phyloP scores from a whole-genome alignment of 2,888 invertebrate genomes.

The Gortyna flavago region DNA sequence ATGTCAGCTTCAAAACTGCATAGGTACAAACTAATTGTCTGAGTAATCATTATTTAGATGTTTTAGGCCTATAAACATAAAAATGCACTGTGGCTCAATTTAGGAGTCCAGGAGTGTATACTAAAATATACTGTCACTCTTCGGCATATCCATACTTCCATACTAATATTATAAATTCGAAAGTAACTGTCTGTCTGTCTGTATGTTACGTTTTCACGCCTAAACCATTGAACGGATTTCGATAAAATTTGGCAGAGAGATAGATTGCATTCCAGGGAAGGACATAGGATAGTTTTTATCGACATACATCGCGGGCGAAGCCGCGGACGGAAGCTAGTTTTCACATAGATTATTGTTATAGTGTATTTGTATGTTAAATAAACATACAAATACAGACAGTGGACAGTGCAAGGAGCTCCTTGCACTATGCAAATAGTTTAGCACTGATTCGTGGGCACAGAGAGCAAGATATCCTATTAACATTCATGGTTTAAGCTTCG shows the following conservation, averaged over 20 bases:
- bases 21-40: not conserved
- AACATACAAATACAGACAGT: conserved; percentile 19
- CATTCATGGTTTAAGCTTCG: conserved; percentile 52
- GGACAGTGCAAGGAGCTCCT: conserved; percentile 37
- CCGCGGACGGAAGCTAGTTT: too few species aligned
- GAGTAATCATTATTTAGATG: not conserved
- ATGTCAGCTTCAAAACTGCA: not conserved
- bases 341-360: not conserved
- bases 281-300: too few species aligned
- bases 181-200: too few species aligned
- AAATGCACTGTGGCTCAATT: not conserved
- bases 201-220: too few species aligned
- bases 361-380: not conserved
- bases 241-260: too few species aligned
- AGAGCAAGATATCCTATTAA: conserved; percentile 57
- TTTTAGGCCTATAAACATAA: not conserved
- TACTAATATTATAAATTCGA: too few species aligned
- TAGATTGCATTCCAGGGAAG: too few species aligned
- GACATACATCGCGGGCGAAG: too few species aligned
- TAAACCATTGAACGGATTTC: too few species aligned
- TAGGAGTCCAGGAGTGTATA: not conserved
- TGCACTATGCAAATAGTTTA: conserved; percentile 63
- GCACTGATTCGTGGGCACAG: conserved; percentile 50
- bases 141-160: too few species aligned
- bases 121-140: not conserved